phyloP scores from a whole-genome alignment of 2,888 invertebrate species.

The Ornithoptera alexandrae region DNA sequence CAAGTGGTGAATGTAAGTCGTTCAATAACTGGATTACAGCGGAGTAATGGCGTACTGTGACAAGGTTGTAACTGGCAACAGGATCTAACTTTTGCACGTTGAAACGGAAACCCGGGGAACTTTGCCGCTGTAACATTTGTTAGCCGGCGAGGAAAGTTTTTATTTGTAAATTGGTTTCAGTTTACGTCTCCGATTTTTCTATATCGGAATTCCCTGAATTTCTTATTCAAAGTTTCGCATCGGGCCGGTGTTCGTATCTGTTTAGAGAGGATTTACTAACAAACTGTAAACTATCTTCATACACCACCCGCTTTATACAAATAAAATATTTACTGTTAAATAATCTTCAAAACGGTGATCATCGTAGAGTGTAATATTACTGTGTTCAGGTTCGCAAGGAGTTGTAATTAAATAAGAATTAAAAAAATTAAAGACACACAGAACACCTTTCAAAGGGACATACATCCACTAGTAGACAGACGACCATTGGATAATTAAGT shows the following conservation, averaged over 20 bases:
- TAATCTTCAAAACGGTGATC: too few relatives aligned
- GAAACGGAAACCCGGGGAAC: slow-evolving; percentile 40
- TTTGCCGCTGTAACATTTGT: slow-evolving; percentile 38
- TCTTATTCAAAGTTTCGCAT: slow-evolving; percentile 19
- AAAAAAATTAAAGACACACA: too few relatives aligned
- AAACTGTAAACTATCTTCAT: neutral
- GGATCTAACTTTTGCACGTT: slow-evolving; percentile 32
- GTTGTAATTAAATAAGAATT: too few relatives aligned
- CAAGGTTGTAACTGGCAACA: slow-evolving; percentile 35
- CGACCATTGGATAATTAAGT: too few relatives aligned
- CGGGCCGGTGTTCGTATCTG: slow-evolving; percentile 9
- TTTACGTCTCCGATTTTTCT: slow-evolving; percentile 30
- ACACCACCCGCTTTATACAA: too few relatives aligned
- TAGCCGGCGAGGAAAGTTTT: slow-evolving; percentile 35
- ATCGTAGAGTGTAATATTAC: too few relatives aligned
- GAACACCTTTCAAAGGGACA: too few relatives aligned
- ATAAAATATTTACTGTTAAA: too few relatives aligned
- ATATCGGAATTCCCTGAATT: slow-evolving; percentile 30
- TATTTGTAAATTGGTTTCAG: slow-evolving; percentile 34
- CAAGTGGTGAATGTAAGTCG: neutral
- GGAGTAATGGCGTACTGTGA: slow-evolving; percentile 28
- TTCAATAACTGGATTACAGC: slow-evolving; percentile 8
- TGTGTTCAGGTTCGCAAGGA: too few relatives aligned
- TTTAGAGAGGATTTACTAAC: neutral
- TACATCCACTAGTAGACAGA: too few relatives aligned